Percentiles rank a stretch among this genome's conserved stretches.
Evolutionary conservation across 1,140 invertebrate species (phyloP).

Genomic region (Sycophila sp.): DNA sequence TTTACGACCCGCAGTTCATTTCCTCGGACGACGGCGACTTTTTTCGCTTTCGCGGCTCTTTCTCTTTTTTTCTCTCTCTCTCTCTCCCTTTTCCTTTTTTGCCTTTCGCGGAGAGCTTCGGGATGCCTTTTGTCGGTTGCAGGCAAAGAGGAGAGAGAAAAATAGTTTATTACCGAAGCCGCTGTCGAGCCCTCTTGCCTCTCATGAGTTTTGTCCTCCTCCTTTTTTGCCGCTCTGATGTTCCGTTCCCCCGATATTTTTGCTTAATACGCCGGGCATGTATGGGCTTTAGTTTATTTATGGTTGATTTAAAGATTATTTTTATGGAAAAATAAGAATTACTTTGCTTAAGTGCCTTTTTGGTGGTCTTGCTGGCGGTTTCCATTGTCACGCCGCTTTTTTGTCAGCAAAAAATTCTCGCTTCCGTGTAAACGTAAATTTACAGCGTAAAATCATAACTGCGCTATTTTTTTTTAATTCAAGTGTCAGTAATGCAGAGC

Average conservation of each 20-base stretch:
- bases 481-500: too few species aligned
- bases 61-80: not conserved
- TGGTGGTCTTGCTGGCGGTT: not conserved
- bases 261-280: not conserved
- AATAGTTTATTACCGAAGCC: conserved; percentile 16
- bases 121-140: conserved; percentile 15
- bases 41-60: not conserved
- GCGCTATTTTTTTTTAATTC: too few species aligned
- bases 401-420: too few species aligned
- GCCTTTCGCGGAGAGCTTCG: not conserved
- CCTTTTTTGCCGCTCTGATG: not conserved
- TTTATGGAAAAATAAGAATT: too few species aligned
- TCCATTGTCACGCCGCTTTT: not conserved
- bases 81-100: not conserved
- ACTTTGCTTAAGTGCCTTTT: too few species aligned
- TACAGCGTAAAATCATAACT: too few species aligned
- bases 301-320: conserved; percentile 1
- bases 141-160: not conserved
- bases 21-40: conserved; percentile 18
- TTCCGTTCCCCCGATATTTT: too few species aligned
- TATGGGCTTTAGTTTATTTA: conserved; percentile 8
- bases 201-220: not conserved
- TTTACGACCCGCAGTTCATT: conserved; percentile 52
- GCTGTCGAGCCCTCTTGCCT: not conserved
- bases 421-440: too few species aligned